phyloP scores from a whole-genome alignment of 2,113 vertebrate species.

The Anolis carolinensis region DNA sequence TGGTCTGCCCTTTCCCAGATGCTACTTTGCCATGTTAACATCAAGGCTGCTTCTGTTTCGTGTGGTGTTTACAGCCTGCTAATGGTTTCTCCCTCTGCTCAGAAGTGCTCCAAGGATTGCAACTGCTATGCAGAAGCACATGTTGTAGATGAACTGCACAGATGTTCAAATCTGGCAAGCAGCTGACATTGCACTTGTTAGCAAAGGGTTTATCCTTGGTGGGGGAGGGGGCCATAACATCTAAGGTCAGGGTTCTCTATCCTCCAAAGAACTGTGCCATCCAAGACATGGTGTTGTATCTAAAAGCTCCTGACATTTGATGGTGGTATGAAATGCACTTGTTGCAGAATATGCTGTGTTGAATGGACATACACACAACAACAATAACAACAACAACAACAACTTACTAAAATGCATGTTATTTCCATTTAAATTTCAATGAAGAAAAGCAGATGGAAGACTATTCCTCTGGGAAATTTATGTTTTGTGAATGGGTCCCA shows the following conservation, averaged over 20 bases:
- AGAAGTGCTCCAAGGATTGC: accelerated
- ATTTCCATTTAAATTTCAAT: background rate
- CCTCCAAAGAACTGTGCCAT: background rate
- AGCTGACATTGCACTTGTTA: constrained; percentile 24
- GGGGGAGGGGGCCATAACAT: no score
- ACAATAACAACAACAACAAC: no score
- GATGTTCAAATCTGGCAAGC: constrained; percentile 43
- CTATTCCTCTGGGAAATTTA: background rate
- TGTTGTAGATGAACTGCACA: constrained; percentile 41
- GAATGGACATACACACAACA: background rate
- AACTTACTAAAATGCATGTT: background rate
- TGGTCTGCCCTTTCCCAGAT: background rate
- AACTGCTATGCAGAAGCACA: background rate
- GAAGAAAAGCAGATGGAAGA: no score
- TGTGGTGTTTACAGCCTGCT: background rate
- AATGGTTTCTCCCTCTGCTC: background rate
- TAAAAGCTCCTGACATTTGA: background rate
- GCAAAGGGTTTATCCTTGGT: background rate
- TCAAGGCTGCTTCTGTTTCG: accelerated
- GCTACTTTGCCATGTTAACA: background rate
- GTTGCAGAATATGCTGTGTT: background rate
- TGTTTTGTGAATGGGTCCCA: background rate
- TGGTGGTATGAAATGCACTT: background rate
- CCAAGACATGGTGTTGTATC: background rate
- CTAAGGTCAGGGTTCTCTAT: background rate